phyloP scores from a whole-genome alignment of 2,113 vertebrate species.

The Mirounga angustirostris region DNA sequence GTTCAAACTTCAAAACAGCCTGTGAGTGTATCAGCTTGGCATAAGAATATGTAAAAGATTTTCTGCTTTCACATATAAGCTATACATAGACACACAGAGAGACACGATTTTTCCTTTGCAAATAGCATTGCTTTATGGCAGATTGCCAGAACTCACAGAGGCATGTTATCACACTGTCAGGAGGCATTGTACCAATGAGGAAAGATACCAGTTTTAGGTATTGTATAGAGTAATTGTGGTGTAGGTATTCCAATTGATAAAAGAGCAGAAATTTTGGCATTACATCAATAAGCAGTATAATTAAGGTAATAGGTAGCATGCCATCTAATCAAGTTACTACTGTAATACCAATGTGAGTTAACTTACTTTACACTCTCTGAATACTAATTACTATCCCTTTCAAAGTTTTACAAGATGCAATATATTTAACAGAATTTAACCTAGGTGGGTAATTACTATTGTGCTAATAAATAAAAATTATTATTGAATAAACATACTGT shows the following conservation, averaged over 20 bases:
- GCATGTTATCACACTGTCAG: slow-evolving; percentile 70
- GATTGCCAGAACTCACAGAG: slow-evolving; percentile 70
- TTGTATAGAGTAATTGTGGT: slow-evolving; percentile 77
- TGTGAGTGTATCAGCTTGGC: not conserved
- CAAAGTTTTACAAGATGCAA: slow-evolving; percentile 53
- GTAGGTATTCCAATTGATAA: slow-evolving; percentile 73
- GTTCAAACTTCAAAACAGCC: slow-evolving; percentile 7
- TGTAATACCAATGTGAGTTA: slow-evolving; percentile 68
- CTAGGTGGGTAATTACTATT: slow-evolving; percentile 56
- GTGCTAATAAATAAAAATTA: slow-evolving; percentile 67
- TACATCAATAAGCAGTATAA: slow-evolving; percentile 78
- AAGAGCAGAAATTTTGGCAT: slow-evolving; percentile 73
- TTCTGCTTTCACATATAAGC: slow-evolving; percentile 53
- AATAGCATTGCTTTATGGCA: slow-evolving; percentile 65
- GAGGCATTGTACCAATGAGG: slow-evolving; percentile 60
- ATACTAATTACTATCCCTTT: slow-evolving; percentile 71
- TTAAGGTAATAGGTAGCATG: slow-evolving; percentile 72
- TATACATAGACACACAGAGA: slow-evolving; percentile 49
- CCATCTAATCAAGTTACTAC: slow-evolving; percentile 73
- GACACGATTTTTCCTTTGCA: slow-evolving; percentile 61
- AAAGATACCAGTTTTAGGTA: slow-evolving; percentile 55
- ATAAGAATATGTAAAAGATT: slow-evolving; percentile 63
- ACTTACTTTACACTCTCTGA: slow-evolving; percentile 48
- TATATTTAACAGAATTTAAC: slow-evolving; percentile 60
- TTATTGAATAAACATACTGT: not conserved